Conservation (phyloP, 2,888 invertebrate species). For the Hydriomena furcata region DNA sequence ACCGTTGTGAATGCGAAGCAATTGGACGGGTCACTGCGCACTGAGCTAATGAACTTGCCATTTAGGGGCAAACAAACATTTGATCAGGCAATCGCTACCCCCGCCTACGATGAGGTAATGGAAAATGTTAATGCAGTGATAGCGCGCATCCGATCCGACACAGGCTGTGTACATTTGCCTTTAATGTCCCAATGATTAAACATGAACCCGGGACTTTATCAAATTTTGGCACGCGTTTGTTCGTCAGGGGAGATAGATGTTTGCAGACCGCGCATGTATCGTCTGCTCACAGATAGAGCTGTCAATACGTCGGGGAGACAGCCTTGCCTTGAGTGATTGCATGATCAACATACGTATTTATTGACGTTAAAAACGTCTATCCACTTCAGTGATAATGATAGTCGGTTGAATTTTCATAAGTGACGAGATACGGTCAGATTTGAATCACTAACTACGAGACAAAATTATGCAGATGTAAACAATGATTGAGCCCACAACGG, state of each 20-base stretch:
- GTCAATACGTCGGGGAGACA: constrained; percentile 69
- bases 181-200: constrained; percentile 77
- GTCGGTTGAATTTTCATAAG: too few species aligned
- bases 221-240: constrained; percentile 81
- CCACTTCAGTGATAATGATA: too few species aligned
- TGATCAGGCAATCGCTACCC: constrained; percentile 54
- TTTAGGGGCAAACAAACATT: constrained; percentile 49
- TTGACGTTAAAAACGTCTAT: too few species aligned
- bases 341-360: constrained; percentile 59
- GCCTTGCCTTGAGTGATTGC: constrained; percentile 69
- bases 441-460: too few species aligned
- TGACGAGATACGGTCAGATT: too few species aligned
- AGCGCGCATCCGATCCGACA: constrained; percentile 37
- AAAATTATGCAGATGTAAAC: too few species aligned
- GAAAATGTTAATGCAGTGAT: constrained; percentile 72
- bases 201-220: constrained; percentile 78
- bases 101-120: constrained; percentile 52
- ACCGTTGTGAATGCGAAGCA: neutral
- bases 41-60: constrained; percentile 37
- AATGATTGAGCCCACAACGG: too few species aligned
- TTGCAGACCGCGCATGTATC: constrained; percentile 73
- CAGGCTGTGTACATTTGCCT: constrained; percentile 55
- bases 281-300: constrained; percentile 69
- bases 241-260: constrained; percentile 66
- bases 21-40: neutral